Evolutionary conservation across 2,888 invertebrate genomes (phyloP).

Genomic region (Asteroscopus sphinx): DNA sequence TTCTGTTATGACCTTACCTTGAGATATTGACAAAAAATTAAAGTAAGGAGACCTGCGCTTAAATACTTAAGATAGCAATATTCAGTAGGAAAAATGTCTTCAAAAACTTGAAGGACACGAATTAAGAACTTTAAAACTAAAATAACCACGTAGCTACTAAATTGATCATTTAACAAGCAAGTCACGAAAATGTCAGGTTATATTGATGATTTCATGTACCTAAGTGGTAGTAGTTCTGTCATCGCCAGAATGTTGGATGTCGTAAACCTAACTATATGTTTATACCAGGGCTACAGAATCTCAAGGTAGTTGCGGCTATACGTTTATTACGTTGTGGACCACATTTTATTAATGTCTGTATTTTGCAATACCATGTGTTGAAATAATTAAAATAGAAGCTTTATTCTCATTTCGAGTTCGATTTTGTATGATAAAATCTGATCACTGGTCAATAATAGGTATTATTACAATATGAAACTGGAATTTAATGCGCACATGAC

Average conservation of each 20-base stretch:
- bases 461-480: too few relatives aligned
- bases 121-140: constrained; percentile 5
- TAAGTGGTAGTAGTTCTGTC: constrained; percentile 33
- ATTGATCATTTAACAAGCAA: constrained; percentile 16
- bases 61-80: too few relatives aligned
- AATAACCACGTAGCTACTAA: constrained; percentile 10
- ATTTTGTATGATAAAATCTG: too few relatives aligned
- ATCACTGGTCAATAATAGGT: too few relatives aligned
- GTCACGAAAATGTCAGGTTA: constrained; percentile 25
- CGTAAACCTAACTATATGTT: constrained; percentile 37
- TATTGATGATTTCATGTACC: constrained; percentile 41
- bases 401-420: too few relatives aligned
- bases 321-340: not conserved
- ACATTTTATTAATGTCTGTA: not conserved
- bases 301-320: constrained; percentile 41
- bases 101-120: constrained; percentile 1
- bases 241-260: constrained; percentile 42
- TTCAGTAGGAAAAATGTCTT: constrained; percentile 15
- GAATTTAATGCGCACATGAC: too few relatives aligned
- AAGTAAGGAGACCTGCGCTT: too few relatives aligned
- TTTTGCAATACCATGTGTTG: too few relatives aligned
- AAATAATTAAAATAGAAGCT: too few relatives aligned
- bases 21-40: too few relatives aligned
- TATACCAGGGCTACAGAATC: constrained; percentile 46
- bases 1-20: too few relatives aligned